Evolutionary conservation across 1,140 invertebrate species (phyloP), one percentile per base, ranked within the genome.

Genomic region (Melipona quadrifasciata): DNA sequence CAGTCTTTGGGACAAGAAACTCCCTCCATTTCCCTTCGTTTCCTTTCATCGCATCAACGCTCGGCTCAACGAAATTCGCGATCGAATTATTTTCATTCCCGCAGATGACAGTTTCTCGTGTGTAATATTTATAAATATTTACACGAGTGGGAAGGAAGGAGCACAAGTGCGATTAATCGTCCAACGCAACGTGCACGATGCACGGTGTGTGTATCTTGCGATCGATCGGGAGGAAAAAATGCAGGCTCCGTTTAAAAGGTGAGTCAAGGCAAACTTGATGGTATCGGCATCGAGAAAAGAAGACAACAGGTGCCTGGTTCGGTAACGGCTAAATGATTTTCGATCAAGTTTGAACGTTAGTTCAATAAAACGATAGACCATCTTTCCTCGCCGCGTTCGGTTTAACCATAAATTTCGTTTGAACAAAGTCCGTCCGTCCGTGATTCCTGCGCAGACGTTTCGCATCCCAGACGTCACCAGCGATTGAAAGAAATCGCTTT

Each of bases 251-350:
- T 67, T 55, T 39, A 27, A 75, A n/a, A 82, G 72, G 72, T 77
- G 51, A 82, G 72, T 67, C 80, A 82, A 82, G 80, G 80, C 31
- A 27, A 82, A 67, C 80, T 39, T 75, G 80, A 67, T 67, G 72
- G 19, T 55, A 67, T 75, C 72, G 80, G 17, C 19, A 47, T 47
- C 39, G 8, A 21, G 55, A 67, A 75, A 61, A 67, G 31, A 47
- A 82, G 51, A 67, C 39, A 75, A 75, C 71, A 67, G 71, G 47
- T 55, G 71, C 27, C 24, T 27, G 51, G 73, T 82, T 82, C 80
- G 80, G 71, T 65, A 67, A 82, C 47, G 24, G 21, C 70, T 24
- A 11, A 47, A 73, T n/a, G n/a, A 71, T 58, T 80, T 80, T 72
- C 34, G 17, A 58, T 61, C 19, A 27, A 57, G 21, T 57, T 39